A percentile compares a stretch with the other conserved stretches of the same genome.
phyloP scores from a whole-genome alignment of 2,888 invertebrate genomes.

The Caenorhabditis becei region DNA sequence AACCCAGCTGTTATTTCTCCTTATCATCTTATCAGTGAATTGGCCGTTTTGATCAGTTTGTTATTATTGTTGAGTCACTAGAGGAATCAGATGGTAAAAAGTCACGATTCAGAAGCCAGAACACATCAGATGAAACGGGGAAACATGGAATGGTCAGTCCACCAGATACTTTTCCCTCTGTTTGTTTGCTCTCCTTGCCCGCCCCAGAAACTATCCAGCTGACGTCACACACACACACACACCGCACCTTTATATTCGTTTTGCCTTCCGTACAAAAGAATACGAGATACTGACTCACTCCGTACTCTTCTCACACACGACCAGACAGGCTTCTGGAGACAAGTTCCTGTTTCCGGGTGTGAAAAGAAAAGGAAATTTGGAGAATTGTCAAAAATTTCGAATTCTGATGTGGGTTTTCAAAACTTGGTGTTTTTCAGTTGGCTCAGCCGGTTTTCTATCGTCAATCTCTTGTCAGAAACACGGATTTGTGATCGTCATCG shows the following conservation, averaged over 20 bases:
- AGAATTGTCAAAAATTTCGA: neutral
- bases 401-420: slow-evolving; percentile 1
- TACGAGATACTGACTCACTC: no score
- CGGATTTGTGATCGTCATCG: slow-evolving; percentile 61
- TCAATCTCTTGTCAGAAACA: slow-evolving; percentile 65
- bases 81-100: neutral
- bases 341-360: neutral
- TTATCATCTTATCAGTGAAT: no score
- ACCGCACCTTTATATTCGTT: no score
- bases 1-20: no score
- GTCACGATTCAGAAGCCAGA: neutral
- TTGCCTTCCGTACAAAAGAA: slow-evolving; percentile 25
- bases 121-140: neutral
- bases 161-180: slow-evolving; percentile 24
- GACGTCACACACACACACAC: slow-evolving; percentile 44
- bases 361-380: slow-evolving; percentile 4
- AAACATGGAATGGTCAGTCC: neutral
- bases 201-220: slow-evolving; percentile 32
- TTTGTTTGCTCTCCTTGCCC: slow-evolving; percentile 44
- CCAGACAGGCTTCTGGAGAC: no score
- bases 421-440: slow-evolving; percentile 37
- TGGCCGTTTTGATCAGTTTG: no score
- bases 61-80: no score
- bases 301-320: no score
- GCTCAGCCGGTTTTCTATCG: slow-evolving; percentile 58